Percentiles rank a stretch among this genome's conserved stretches.
These are phyloP conservation scores for Sebastes aleutianus DNA, from an alignment of 2,797 vertebrate genomes.

Conservation along the genomic window DNA sequence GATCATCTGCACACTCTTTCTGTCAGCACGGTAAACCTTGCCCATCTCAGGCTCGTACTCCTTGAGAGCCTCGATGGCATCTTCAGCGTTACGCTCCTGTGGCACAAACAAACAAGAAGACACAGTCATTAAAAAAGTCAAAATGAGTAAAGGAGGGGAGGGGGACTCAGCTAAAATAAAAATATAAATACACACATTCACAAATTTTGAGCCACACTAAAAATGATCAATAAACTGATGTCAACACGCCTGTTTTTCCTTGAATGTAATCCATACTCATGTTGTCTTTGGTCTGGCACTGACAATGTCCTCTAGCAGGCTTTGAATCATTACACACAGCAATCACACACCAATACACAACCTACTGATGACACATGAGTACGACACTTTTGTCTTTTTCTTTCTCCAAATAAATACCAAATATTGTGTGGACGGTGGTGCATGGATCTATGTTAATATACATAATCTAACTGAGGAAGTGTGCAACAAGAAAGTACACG, in stretches of 20 bases:
- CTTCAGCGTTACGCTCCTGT: slow-evolving; percentile 84
- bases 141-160: background rate
- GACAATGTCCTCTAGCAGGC: slow-evolving; percentile 17
- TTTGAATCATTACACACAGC: slow-evolving; percentile 24
- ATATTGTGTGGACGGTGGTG: background rate
- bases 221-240: background rate
- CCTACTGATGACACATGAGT: slow-evolving; percentile 33
- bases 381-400: background rate
- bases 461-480: background rate
- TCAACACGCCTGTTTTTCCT: background rate
- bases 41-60: slow-evolving; percentile 89
- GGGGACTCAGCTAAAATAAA: background rate
- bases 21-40: slow-evolving; percentile 93
- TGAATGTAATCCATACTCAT: slow-evolving; percentile 16
- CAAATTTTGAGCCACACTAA: background rate
- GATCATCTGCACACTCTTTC: slow-evolving; percentile 85
- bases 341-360: slow-evolving; percentile 22
- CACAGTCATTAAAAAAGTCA: background rate
- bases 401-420: background rate
- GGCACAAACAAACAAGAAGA: slow-evolving; percentile 18
- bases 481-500: background rate
- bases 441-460: background rate
- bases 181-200: background rate
- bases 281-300: slow-evolving; percentile 31
- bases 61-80: slow-evolving; percentile 86